Conservation (phyloP, 1,140 invertebrate species). For the Venustaconcha ellipsiformis region DNA sequence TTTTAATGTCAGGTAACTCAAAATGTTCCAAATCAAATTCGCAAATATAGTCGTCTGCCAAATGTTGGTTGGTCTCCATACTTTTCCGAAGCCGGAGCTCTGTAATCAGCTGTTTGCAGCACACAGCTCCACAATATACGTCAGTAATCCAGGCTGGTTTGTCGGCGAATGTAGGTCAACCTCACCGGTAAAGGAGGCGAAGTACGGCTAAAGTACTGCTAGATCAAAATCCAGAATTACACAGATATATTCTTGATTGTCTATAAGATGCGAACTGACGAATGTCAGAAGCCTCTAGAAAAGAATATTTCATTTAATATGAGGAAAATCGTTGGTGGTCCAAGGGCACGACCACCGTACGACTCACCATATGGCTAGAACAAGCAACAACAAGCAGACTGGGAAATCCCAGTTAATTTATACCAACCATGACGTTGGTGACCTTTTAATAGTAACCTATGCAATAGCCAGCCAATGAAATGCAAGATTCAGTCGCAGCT, state of each 20-base stretch:
- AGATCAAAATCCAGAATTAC: background rate
- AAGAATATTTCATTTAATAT: slow-evolving; percentile 24
- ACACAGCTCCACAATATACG: slow-evolving; percentile 30
- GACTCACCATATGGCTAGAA: slow-evolving; percentile 42
- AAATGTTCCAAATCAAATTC: slow-evolving; percentile 60
- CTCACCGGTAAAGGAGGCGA: slow-evolving; percentile 1
- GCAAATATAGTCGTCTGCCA: slow-evolving; percentile 61
- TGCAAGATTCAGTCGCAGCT: no score
- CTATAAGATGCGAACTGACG: slow-evolving; percentile 5
- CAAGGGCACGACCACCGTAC: slow-evolving; percentile 53
- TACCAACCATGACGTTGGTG: slow-evolving; percentile 48
- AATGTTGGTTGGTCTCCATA: slow-evolving; percentile 50
- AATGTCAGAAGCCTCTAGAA: slow-evolving; percentile 10
- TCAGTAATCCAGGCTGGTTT: background rate
- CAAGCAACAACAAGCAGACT: slow-evolving; percentile 59
- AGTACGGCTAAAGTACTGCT: slow-evolving; percentile 2
- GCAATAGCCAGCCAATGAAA: no score
- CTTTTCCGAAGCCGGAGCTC: slow-evolving; percentile 12
- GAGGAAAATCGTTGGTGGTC: slow-evolving; percentile 54
- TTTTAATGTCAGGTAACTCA: slow-evolving; percentile 53
- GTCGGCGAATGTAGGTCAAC: slow-evolving; percentile 40
- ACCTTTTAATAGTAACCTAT: background rate
- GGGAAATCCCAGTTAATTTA: slow-evolving; percentile 55
- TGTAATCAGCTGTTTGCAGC: slow-evolving; percentile 46
- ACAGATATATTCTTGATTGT: slow-evolving; percentile 2